These are phyloP conservation scores for Byasa hedistus DNA, from an alignment of 2,888 invertebrate species.

Conservation along the genomic window DNA sequence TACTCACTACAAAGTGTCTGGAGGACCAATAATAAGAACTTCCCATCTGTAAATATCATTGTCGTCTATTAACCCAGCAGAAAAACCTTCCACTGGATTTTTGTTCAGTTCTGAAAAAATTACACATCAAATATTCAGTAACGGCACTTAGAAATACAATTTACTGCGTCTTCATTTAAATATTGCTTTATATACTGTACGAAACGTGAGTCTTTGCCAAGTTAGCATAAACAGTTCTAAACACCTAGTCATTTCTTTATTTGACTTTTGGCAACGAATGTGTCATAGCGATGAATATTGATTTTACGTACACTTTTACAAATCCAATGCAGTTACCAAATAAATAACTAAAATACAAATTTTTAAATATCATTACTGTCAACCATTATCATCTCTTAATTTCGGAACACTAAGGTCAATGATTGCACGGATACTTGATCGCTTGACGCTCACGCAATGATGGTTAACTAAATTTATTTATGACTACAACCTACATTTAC, in stretches of 20 bases:
- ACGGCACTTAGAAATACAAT: constrained; percentile 4
- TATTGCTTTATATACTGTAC: constrained; percentile 41
- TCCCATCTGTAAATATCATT: constrained; percentile 99
- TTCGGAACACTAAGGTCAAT: constrained; percentile 77
- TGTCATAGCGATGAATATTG: constrained; percentile 69
- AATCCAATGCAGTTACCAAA: constrained; percentile 33
- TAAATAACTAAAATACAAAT: constrained; percentile 28
- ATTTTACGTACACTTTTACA: constrained; percentile 54
- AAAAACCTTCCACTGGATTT: constrained; percentile 99
- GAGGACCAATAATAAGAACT: constrained; percentile 99
- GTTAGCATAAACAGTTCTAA: constrained; percentile 52
- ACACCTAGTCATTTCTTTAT: constrained; percentile 44
- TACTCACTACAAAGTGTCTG: constrained; percentile 98
- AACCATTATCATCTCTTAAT: constrained; percentile 61
- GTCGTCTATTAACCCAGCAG: constrained; percentile 99
- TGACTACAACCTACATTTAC: constrained; percentile 77
- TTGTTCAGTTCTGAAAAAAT: constrained; percentile 94
- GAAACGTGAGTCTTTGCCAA: constrained; percentile 51
- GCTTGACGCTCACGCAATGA: constrained; percentile 56
- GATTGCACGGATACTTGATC: constrained; percentile 64
- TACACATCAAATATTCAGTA: constrained; percentile 5
- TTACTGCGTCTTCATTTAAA: constrained; percentile 30
- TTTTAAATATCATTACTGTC: constrained; percentile 23
- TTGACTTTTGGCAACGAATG: constrained; percentile 51
- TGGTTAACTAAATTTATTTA: constrained; percentile 49